Evolutionary conservation across 1,140 invertebrate species (phyloP).

Genomic region (Drosophila elegans): DNA sequence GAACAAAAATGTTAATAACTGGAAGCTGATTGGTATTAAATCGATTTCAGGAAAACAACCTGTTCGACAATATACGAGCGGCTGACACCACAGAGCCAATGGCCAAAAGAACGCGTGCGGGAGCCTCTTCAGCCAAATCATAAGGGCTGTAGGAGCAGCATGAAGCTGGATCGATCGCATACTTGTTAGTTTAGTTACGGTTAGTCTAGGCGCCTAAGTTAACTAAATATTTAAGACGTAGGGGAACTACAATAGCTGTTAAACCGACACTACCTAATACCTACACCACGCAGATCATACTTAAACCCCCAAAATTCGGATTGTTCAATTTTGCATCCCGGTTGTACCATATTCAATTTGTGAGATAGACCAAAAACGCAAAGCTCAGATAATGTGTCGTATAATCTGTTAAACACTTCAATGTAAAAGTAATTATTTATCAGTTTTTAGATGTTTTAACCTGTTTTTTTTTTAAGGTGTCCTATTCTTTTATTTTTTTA

Average conservation of each 20-base stretch:
- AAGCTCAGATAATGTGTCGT: conserved; percentile 38
- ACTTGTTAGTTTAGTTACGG: conserved; percentile 73
- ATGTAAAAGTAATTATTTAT: conserved; percentile 54
- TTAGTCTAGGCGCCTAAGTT: conserved; percentile 74
- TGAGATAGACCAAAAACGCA: conserved; percentile 54
- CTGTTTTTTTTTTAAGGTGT: conserved; percentile 50
- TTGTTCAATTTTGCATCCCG: conserved; percentile 15
- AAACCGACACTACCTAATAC: conserved; percentile 64
- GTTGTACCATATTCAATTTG: conserved; percentile 50
- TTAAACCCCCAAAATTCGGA: conserved; percentile 20
- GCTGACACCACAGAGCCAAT: conserved; percentile 71
- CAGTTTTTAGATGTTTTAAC: conserved; percentile 29
- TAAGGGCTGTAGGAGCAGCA: conserved; percentile 19
- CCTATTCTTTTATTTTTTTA: conserved; percentile 36
- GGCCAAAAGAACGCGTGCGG: conserved; percentile 69
- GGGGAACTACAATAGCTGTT: conserved; percentile 56
- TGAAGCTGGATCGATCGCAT: conserved; percentile 32
- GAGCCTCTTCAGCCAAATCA: conserved; percentile 63
- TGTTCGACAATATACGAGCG: conserved; percentile 71
- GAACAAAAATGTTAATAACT: too few relatives aligned
- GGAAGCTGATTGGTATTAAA: not conserved
- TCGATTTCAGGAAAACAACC: conserved; percentile 56
- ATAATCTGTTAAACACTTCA: conserved; percentile 64
- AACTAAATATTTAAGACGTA: conserved; percentile 79
- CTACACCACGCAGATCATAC: conserved; percentile 30